Conservation (phyloP, 1,140 invertebrate genomes). For the Drosophila sechellia region DNA sequence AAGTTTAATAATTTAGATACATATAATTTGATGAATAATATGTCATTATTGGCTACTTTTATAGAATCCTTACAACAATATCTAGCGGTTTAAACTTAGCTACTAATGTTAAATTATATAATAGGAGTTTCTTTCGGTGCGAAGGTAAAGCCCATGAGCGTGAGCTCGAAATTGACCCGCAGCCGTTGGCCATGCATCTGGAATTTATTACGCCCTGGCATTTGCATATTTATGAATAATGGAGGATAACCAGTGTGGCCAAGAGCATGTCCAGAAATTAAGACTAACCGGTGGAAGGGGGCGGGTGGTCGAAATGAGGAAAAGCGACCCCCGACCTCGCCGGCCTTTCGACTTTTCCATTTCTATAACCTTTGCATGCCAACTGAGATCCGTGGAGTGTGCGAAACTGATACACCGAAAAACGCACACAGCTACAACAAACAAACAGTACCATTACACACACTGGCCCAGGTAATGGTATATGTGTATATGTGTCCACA, state of each 20-base stretch:
- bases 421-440: slow-evolving; percentile 14
- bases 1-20: too few species aligned
- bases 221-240: slow-evolving; percentile 83
- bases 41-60: too few species aligned
- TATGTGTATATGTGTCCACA: slow-evolving; percentile 23
- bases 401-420: slow-evolving; percentile 69
- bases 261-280: slow-evolving; percentile 49
- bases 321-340: slow-evolving; percentile 18
- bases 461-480: not conserved
- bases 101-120: too few species aligned
- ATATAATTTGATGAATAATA: too few species aligned
- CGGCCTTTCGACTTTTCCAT: slow-evolving; percentile 64
- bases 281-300: slow-evolving; percentile 4
- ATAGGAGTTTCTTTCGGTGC: slow-evolving; percentile 1
- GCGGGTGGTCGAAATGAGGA: slow-evolving; percentile 17
- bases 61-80: too few species aligned
- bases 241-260: slow-evolving; percentile 66
- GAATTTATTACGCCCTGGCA: slow-evolving; percentile 66
- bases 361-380: slow-evolving; percentile 81
- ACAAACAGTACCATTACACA: slow-evolving; percentile 1
- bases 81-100: too few species aligned
- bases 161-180: slow-evolving; percentile 57
- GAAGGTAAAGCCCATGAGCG: slow-evolving; percentile 27
- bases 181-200: slow-evolving; percentile 59
- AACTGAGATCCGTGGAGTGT: slow-evolving; percentile 42